These are phyloP conservation scores for Saccopteryx leptura DNA, from an alignment of 2,113 vertebrate genomes.

Conservation along the genomic window DNA sequence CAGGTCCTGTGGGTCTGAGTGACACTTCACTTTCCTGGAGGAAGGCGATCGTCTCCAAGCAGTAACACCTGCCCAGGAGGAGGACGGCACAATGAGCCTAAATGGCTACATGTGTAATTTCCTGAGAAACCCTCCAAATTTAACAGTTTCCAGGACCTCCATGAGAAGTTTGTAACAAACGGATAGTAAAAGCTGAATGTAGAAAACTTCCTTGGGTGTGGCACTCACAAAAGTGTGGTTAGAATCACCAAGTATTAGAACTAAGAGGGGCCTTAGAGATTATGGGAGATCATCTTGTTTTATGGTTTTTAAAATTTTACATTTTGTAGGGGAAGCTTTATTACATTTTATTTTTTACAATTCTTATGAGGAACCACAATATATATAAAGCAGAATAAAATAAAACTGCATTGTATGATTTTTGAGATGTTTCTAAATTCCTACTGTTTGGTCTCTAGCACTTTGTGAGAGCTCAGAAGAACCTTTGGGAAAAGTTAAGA, in stretches of 20 bases:
- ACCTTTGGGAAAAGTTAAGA: background rate
- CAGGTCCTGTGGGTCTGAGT: background rate
- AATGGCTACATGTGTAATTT: conserved; percentile 5
- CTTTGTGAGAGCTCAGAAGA: background rate
- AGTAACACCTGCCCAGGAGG: background rate
- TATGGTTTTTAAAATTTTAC: background rate
- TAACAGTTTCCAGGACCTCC: background rate
- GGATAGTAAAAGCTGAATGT: conserved; percentile 4
- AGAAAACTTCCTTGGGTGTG: background rate
- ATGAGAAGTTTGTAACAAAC: background rate
- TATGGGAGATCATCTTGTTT: background rate
- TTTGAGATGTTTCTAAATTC: background rate
- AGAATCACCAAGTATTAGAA: background rate
- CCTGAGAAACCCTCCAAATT: background rate
- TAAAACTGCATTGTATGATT: background rate
- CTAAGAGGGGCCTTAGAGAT: background rate
- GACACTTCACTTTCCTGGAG: background rate
- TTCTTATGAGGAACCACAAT: background rate
- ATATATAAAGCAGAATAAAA: background rate
- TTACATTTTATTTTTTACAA: conserved; percentile 35
- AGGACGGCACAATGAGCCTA: background rate
- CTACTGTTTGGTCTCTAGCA: background rate
- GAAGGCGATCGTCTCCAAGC: background rate
- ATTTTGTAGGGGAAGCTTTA: background rate
- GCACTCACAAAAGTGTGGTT: background rate